Evolutionary conservation across 2,888 invertebrate genomes (phyloP), one percentile per base, ranked within the genome.

Genomic region (Pyralis farinalis): DNA sequence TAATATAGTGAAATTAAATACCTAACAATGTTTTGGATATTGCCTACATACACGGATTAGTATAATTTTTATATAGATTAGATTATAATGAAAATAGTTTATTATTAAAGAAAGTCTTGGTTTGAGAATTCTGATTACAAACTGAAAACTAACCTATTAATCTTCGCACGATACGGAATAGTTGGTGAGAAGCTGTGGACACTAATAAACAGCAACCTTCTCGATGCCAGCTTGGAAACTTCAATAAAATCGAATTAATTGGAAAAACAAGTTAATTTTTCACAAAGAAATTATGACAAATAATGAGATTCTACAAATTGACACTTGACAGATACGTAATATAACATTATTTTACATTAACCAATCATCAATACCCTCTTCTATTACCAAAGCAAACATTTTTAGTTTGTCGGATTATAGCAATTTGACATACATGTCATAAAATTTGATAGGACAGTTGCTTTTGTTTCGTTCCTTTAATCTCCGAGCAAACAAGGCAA

Each of bases 181-280:
- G 68, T 60, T 3, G 83, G 80, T 22, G 78, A 74, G 50, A 76
- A 77, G 48, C 65, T 75, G 62, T 78, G 79, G 65, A 74, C 61
- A 40, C 84, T 76, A 59, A 84, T 66, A 43, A 81, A 55, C 36
- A 84, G 41, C 31, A 83, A 34, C 55, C 76, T 73, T 71, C 76
- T 75, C 35, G 82, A 78, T 81, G 86, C 86, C 86, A 87, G 86
- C 71, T 86, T 87, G 86, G 55, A 51, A 12, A 51, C 36, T 53
- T 61, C 41, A 2, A 25, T 7, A 7, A 25, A 48, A 34, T 16
- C 29, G 21, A 42, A 34, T 34, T 32, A 7, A 11, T 16, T 12
- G 4, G 3, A 38, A 9, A 28, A 20, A 28, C 21, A 33, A 28
- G 3, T 2, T 7, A 25, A 25, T 8, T 8, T n/a, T 7, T 25